Evolutionary conservation across 2,888 invertebrate genomes (phyloP).

Genomic region (Rotaria sp.): DNA sequence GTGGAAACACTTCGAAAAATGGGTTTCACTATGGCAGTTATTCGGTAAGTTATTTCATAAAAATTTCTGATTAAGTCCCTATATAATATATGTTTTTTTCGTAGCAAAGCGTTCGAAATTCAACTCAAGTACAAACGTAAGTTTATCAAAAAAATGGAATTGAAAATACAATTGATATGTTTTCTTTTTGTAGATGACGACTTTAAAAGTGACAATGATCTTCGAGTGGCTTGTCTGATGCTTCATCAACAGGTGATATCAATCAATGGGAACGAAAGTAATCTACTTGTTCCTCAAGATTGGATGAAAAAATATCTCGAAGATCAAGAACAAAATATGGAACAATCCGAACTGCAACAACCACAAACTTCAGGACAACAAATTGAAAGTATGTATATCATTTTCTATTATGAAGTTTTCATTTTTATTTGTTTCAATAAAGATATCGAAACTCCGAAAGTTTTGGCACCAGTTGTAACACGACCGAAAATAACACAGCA

Average conservation of each 20-base stretch:
- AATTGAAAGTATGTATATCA: neutral
- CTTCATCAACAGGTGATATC: neutral
- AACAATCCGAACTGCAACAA: neutral
- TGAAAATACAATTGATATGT: neutral
- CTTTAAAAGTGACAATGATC: neutral
- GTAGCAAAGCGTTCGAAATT: neutral
- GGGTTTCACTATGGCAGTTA: neutral
- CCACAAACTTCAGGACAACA: neutral
- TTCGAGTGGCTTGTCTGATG: neutral
- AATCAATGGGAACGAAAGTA: neutral
- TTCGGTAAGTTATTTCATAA: neutral
- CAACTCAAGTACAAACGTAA: neutral
- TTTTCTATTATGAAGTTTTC: neutral
- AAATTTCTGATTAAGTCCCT: neutral
- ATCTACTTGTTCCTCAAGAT: neutral
- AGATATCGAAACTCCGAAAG: neutral
- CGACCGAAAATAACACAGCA: neutral
- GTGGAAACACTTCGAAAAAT: neutral
- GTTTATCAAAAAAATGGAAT: neutral
- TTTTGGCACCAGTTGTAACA: too few species aligned
- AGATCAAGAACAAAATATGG: neutral
- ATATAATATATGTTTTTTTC: too few species aligned
- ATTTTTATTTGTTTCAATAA: neutral
- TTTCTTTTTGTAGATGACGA: neutral
- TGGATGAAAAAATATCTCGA: neutral